Percentiles rank a stretch among this genome's conserved stretches.
phyloP scores from a whole-genome alignment of 2,113 vertebrate genomes.

The Mionectes macconnelli region DNA sequence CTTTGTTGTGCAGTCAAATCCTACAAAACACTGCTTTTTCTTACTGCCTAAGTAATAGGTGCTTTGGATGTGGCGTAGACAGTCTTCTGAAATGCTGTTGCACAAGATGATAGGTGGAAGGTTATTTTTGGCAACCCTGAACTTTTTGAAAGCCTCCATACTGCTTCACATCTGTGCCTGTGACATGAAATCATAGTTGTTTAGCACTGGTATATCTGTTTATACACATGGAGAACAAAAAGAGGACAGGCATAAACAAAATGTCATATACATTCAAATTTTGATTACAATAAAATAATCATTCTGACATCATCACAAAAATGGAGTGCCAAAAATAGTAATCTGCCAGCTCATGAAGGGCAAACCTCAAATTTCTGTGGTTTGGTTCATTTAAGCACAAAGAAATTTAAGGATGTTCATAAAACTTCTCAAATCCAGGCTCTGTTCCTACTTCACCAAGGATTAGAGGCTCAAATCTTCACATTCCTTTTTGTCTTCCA shows the following conservation, averaged over 20 bases:
- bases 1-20: background rate
- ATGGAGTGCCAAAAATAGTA: slow-evolving; percentile 20
- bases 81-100: background rate
- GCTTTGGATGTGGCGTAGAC: background rate
- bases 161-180: slow-evolving; percentile 64
- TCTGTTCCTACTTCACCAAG: background rate
- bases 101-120: background rate
- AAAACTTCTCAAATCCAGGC: background rate
- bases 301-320: slow-evolving; percentile 60
- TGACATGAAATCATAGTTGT: slow-evolving; percentile 61
- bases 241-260: slow-evolving; percentile 71
- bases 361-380: slow-evolving; percentile 31
- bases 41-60: background rate
- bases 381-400: slow-evolving; percentile 24
- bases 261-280: slow-evolving; percentile 69
- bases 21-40: background rate
- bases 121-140: slow-evolving; percentile 49
- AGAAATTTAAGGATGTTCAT: background rate
- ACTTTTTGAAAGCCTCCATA: slow-evolving; percentile 5
- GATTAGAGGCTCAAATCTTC: background rate
- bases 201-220: slow-evolving; percentile 66
- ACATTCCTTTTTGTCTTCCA: background rate
- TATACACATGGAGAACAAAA: slow-evolving; percentile 71
- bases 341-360: slow-evolving; percentile 46
- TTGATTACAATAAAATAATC: slow-evolving; percentile 68